Evolutionary conservation across 1,140 invertebrate genomes (phyloP).

Genomic region (Pseudomyrmex dendroicus): DNA sequence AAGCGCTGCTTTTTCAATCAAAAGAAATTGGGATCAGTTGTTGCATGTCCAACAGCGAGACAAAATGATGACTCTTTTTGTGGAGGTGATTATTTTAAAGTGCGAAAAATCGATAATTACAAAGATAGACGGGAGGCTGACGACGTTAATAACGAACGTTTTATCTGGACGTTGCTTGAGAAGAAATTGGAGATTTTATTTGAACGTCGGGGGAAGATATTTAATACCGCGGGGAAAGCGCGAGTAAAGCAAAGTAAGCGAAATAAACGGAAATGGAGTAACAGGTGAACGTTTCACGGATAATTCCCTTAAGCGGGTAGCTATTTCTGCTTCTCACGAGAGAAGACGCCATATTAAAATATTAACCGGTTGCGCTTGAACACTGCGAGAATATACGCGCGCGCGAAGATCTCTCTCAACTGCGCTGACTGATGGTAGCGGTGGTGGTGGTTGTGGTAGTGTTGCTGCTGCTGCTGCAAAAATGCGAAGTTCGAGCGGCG

Average conservation of each 20-base stretch:
- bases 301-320: slow-evolving; percentile 34
- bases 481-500: slow-evolving; percentile 70
- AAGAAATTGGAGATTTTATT: slow-evolving; percentile 19
- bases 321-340: slow-evolving; percentile 15
- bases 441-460: not conserved
- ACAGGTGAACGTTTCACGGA: slow-evolving; percentile 25
- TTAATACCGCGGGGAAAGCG: not conserved
- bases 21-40: not conserved
- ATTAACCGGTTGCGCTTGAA: slow-evolving; percentile 51
- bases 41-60: not conserved
- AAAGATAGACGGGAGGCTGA: not conserved
- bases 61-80: not conserved
- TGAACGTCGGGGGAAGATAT: not conserved
- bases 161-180: not conserved
- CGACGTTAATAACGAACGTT: not conserved
- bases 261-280: slow-evolving; percentile 27
- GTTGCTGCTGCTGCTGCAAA: slow-evolving; percentile 49
- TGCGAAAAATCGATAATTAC: not conserved
- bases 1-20: not conserved
- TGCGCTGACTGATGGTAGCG: not conserved
- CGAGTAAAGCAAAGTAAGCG: slow-evolving; percentile 13
- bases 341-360: slow-evolving; percentile 33
- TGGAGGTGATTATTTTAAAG: not conserved
- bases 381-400: not conserved
- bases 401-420: slow-evolving; percentile 26